Evolutionary conservation across 2,888 invertebrate species (phyloP).

Genomic region (Chalcis sispes): DNA sequence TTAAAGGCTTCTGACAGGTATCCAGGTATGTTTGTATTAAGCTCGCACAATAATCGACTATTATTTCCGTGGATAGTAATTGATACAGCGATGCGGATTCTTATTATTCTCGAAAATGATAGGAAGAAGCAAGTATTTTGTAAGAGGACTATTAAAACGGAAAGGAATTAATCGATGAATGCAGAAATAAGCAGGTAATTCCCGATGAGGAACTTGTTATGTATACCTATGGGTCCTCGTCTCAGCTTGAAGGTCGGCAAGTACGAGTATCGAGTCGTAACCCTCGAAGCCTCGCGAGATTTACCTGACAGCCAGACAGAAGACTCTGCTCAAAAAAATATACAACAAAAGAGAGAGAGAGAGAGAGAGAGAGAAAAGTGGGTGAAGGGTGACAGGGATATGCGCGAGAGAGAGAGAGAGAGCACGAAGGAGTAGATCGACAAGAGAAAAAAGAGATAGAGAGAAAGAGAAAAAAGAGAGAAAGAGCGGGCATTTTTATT

Average conservation of each 20-base stretch:
- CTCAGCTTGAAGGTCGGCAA: slow-evolving; percentile 47
- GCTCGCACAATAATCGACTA: slow-evolving; percentile 2
- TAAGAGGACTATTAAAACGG: slow-evolving; percentile 4
- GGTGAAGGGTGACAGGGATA: slow-evolving; percentile 49
- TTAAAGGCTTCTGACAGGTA: slow-evolving; percentile 49
- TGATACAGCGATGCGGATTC: slow-evolving; percentile 37
- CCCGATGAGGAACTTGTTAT: slow-evolving; percentile 45
- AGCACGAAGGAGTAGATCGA: slow-evolving; percentile 43
- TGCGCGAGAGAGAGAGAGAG: slow-evolving; percentile 33
- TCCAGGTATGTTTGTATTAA: slow-evolving; percentile 34
- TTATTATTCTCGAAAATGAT: slow-evolving; percentile 24
- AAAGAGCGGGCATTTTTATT: slow-evolving; percentile 63
- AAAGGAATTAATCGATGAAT: slow-evolving; percentile 56
- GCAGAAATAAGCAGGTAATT: slow-evolving; percentile 58
- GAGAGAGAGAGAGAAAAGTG: slow-evolving; percentile 42
- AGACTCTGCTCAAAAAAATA: slow-evolving; percentile 38
- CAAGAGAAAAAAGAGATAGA: slow-evolving; percentile 38
- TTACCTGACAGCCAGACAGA: slow-evolving; percentile 58
- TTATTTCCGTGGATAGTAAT: slow-evolving; percentile 45
- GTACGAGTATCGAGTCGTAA: slow-evolving; percentile 44
- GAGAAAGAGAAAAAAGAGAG: slow-evolving; percentile 49
- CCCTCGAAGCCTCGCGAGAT: slow-evolving; percentile 55
- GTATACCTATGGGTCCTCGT: slow-evolving; percentile 2
- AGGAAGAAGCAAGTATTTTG: not conserved
- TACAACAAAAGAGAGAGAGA: slow-evolving; percentile 19